A percentile compares a stretch with the other conserved stretches of the same genome.
These are phyloP conservation scores for Psophia crepitans DNA, from an alignment of 2,113 vertebrate genomes.

Conservation along the genomic window DNA sequence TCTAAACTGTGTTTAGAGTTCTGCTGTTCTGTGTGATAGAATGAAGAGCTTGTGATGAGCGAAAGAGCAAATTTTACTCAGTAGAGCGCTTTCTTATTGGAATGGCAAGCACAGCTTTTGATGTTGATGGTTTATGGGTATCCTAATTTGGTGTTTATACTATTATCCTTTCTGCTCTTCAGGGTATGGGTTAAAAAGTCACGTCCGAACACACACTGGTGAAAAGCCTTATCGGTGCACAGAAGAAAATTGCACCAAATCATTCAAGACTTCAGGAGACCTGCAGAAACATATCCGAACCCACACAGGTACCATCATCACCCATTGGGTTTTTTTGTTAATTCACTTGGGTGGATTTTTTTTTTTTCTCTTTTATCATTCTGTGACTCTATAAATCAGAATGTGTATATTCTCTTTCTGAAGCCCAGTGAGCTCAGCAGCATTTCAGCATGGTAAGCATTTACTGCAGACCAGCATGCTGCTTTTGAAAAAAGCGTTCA, in stretches of 20 bases:
- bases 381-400: neutral
- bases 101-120: neutral
- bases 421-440: neutral
- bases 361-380: neutral
- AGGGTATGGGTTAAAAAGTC: conserved; percentile 97
- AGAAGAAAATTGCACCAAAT: conserved; percentile 94
- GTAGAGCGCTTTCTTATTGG: neutral
- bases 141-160: neutral
- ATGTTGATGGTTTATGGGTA: neutral
- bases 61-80: neutral
- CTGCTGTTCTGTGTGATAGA: neutral
- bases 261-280: conserved; percentile 98
- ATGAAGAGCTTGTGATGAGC: neutral
- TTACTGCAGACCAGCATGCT: neutral
- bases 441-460: conserved; percentile 6
- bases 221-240: conserved; percentile 98
- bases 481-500: neutral
- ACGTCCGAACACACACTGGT: conserved; percentile 95
- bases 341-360: neutral
- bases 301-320: conserved; percentile 85
- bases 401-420: neutral
- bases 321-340: fast-evolving
- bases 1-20: neutral
- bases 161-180: neutral
- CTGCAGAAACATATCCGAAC: conserved; percentile 97